Evolutionary conservation across 2,888 invertebrate species (phyloP), one percentile per base, ranked within the genome.

Genomic region (Achlya flavicornis): DNA sequence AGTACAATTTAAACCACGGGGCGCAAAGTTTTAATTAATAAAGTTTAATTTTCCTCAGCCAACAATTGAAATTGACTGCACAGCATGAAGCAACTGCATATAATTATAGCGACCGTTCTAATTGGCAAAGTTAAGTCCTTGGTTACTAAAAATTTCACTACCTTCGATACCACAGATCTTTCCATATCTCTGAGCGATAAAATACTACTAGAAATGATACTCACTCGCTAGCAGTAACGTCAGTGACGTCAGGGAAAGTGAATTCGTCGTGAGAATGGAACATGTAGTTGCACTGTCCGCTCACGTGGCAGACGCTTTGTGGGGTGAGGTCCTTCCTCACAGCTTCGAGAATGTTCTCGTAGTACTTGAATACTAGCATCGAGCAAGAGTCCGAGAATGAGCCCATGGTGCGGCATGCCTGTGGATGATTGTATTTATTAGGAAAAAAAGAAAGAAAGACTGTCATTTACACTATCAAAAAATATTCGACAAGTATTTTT

Each of bases 341-440:
- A 63, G 95, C 95, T 7, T 91, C 87, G 70, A 97, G 95, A 65
- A 98, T 96, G 59, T 95, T 94, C 76, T 96, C 95, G 89, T 97
- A 97, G 85, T 98, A 95, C 26, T 95, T 95, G 66, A 97, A 91
- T 41, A 97, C 94, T 14, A 96, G 94, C 81, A 96, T 96, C 58
- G 96, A 95, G 81, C 98, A 98, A 10, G 96, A 96, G 88, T 98
- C 98, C 0, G 97, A 96, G 58, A 96, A 95, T 4, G 96, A 96
- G 62, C 96, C 95, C 80, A 96, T 86, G 65, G 94, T 90, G 59
- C 96, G 96, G 85, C 98, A 98, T 1, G 95, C 77, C 93, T 78
- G 94, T n/a, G 1, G 33, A 33, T 14, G 48, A 58, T 53, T 19
- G 26, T 26, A 33, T 12, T 12, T 10, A 61, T 1, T 26, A 26